Base-by-base conservation (phyloP, 2,888 invertebrate species). In the Aphrophora alni region DNA sequence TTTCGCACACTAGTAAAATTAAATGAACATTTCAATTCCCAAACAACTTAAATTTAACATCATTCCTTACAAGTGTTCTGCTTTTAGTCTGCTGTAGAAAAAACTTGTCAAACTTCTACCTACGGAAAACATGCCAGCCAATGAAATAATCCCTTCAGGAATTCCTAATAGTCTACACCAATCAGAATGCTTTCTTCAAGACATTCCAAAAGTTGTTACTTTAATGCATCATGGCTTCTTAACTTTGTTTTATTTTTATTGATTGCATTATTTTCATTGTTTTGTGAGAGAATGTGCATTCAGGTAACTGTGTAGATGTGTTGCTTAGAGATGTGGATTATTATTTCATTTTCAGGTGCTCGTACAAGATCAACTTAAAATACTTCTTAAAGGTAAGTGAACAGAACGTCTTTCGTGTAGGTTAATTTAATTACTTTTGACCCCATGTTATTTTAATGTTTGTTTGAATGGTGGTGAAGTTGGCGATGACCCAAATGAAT, bases 41-140 rank as follows among this genome's bases (percentile, higher is more conserved):
- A 59, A 59, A 59, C 59, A 59, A 59, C 21, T 59, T 59, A 59
- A 59, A 59, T 59, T 59, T 59, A 21, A 59, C 21, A 59, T 59
- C 59, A 59, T 59, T 21, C 21, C 21, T 59, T 21, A 59, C 59
- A 59, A 59, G 59, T 59, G 21, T 59, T 59, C 59, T 59, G 59
- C 59, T 59, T 59, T 59, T 59, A 59, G 59, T 59, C 14, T 21
- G 59, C 21, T 10, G n/a, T 59, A 59, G 21, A 59, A 59, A 59
- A 59, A 59, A 59, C 59, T 59, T 59, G 59, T 59, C 59, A 59
- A 59, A 59, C 59, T 59, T 59, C 59, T 59, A 59, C 59, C 59
- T 59, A 59, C 59, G 59, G 59, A 59, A 59, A 59, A 59, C 59
- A 59, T 59, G 59, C 59, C 59, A 59, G 59, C 59, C 59, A 59